phyloP scores from a whole-genome alignment of 1,140 invertebrate species.

The Phenacoccus solenopsis region DNA sequence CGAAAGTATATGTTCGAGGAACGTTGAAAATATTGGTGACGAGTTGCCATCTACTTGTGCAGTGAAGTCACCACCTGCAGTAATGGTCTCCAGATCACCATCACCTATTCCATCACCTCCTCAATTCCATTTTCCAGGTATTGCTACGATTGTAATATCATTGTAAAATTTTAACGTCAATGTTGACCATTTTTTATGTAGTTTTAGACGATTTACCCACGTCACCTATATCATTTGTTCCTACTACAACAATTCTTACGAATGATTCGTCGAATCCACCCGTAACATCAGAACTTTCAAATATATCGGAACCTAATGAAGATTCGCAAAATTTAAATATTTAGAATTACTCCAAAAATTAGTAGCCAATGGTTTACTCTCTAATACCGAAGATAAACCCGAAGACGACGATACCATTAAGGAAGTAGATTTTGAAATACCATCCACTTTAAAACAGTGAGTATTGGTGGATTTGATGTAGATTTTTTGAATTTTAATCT shows the following conservation, averaged over 20 bases:
- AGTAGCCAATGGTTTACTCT: constrained; percentile 66
- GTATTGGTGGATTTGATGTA: constrained; percentile 30
- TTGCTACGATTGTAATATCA: no score
- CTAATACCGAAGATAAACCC: constrained; percentile 22
- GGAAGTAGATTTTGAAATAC: constrained; percentile 48
- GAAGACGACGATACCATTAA: constrained; percentile 36
- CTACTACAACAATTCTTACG: not conserved
- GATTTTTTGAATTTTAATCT: not conserved
- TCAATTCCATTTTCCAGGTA: not conserved
- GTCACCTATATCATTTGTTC: not conserved
- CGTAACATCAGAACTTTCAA: not conserved
- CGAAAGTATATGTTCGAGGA: no score
- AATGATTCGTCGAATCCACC: not conserved
- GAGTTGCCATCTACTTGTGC: no score
- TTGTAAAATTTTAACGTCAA: no score
- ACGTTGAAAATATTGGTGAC: no score
- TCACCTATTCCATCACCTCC: constrained; percentile 19
- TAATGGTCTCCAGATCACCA: constrained; percentile 39
- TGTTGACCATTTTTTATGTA: no score
- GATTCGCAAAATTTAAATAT: constrained; percentile 49
- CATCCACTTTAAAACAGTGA: constrained; percentile 62
- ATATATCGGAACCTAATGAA: no score
- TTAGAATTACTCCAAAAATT: constrained; percentile 71
- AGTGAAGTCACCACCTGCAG: no score
- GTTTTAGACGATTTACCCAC: no score